phyloP scores from a whole-genome alignment of 2,113 vertebrate genomes.

The Melozone crissalis region DNA sequence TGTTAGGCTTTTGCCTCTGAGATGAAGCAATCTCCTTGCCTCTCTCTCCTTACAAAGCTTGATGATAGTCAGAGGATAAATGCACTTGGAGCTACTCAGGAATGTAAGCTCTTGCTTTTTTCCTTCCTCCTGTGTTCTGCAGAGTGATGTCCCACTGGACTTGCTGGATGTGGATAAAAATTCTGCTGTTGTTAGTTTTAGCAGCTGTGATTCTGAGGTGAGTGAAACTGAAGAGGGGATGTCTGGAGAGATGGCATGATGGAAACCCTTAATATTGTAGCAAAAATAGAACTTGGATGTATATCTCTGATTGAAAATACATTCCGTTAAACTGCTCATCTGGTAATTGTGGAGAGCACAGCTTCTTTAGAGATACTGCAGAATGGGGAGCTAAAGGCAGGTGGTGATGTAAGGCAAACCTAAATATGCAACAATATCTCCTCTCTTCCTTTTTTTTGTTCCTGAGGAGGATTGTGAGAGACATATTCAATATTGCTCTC shows the following conservation, averaged over 20 bases:
- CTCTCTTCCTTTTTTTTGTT: neutral
- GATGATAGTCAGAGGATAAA: neutral
- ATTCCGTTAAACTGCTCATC: neutral
- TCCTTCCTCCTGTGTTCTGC: neutral
- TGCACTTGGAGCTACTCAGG: neutral
- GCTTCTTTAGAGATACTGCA: neutral
- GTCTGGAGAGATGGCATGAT: neutral
- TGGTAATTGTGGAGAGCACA: neutral
- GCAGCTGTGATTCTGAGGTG: conserved; percentile 95
- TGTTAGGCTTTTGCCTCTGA: neutral
- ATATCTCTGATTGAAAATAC: neutral
- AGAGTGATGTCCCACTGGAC: conserved; percentile 97
- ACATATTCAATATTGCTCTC: neutral
- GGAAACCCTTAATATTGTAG: neutral
- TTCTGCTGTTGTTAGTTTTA: conserved; percentile 97
- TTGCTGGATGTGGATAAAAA: conserved; percentile 97
- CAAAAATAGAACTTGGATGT: neutral
- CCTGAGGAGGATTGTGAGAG: neutral
- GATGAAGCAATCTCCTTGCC: neutral
- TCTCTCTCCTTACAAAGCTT: neutral
- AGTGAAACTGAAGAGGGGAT: conserved; percentile 35
- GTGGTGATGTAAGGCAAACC: neutral
- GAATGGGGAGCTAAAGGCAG: neutral
- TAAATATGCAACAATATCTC: neutral
- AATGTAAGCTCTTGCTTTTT: neutral